phyloP scores from a whole-genome alignment of 2,797 vertebrate genomes.

The Hybognathus amarus region DNA sequence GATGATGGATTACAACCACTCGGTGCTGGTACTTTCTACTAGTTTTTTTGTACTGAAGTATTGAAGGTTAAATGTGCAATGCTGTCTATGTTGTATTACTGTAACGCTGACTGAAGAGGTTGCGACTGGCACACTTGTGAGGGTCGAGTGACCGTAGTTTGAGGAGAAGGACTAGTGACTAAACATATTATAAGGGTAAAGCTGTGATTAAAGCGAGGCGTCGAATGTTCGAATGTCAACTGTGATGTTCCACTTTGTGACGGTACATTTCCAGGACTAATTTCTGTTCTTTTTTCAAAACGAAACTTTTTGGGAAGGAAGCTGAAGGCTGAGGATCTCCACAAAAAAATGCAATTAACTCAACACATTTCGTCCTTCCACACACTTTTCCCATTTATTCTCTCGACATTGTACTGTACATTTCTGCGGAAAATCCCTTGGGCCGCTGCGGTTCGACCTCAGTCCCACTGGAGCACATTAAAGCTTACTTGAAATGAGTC shows the following conservation, averaged over 20 bases:
- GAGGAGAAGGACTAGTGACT: constrained; percentile 31
- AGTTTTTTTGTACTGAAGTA: constrained; percentile 84
- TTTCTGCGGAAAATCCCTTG: constrained; percentile 71
- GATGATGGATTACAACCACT: constrained; percentile 77
- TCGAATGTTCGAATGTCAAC: constrained; percentile 63
- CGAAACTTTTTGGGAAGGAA: constrained; percentile 75
- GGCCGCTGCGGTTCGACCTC: constrained; percentile 73
- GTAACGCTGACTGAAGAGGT: constrained; percentile 71
- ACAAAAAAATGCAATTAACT: constrained; percentile 39
- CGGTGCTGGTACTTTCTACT: constrained; percentile 82
- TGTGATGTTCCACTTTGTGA: constrained; percentile 74
- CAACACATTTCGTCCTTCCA: background rate
- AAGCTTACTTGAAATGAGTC: constrained; percentile 84
- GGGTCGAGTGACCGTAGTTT: constrained; percentile 68
- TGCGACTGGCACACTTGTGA: constrained; percentile 74
- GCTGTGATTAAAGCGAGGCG: constrained; percentile 71
- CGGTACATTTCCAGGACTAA: constrained; percentile 78
- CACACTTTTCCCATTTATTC: constrained; percentile 27
- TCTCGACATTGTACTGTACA: constrained; percentile 53
- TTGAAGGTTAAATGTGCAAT: constrained; percentile 86
- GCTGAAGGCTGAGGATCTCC: constrained; percentile 62
- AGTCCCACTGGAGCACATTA: constrained; percentile 85
- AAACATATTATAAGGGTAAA: constrained; percentile 57
- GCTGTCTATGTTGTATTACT: constrained; percentile 86
- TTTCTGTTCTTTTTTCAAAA: constrained; percentile 76